Percentiles rank a stretch among this genome's conserved stretches.
phyloP scores from a whole-genome alignment of 2,113 vertebrate genomes.

The Phylloscopus trochilus region DNA sequence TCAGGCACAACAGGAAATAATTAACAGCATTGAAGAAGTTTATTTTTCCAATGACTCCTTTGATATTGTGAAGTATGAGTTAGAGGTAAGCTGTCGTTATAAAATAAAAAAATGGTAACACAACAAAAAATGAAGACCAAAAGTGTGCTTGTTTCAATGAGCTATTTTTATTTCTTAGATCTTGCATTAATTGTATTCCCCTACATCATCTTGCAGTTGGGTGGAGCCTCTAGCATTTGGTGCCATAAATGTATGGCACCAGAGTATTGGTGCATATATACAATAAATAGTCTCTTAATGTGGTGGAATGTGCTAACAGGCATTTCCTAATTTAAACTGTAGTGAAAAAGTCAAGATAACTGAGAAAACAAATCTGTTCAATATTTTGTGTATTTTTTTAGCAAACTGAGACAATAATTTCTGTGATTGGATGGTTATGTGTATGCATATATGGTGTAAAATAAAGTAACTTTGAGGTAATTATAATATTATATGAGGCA shows the following conservation, averaged over 20 bases:
- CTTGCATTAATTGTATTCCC: neutral
- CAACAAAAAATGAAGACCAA: neutral
- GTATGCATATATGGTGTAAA: neutral
- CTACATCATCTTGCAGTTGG: neutral
- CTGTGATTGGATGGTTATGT: neutral
- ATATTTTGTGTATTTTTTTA: neutral
- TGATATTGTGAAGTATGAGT: conserved; percentile 94
- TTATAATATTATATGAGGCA: neutral
- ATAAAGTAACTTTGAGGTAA: neutral
- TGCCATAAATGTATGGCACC: too few relatives aligned
- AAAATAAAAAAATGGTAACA: neutral
- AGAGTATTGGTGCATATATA: neutral
- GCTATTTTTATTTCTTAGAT: neutral
- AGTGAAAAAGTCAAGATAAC: neutral
- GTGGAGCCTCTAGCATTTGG: neutral
- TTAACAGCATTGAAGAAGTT: conserved; percentile 93
- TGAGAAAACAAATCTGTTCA: neutral
- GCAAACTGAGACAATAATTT: neutral
- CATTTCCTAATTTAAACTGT: neutral
- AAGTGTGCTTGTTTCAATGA: neutral
- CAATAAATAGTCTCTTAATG: neutral
- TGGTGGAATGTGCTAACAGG: neutral
- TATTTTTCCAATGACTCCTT: conserved; percentile 95
- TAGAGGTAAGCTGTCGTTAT: conserved; percentile 83
- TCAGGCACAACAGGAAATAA: conserved; percentile 94